Conservation (phyloP, 2,113 vertebrate genomes). For the Microcebus tavaratra region DNA sequence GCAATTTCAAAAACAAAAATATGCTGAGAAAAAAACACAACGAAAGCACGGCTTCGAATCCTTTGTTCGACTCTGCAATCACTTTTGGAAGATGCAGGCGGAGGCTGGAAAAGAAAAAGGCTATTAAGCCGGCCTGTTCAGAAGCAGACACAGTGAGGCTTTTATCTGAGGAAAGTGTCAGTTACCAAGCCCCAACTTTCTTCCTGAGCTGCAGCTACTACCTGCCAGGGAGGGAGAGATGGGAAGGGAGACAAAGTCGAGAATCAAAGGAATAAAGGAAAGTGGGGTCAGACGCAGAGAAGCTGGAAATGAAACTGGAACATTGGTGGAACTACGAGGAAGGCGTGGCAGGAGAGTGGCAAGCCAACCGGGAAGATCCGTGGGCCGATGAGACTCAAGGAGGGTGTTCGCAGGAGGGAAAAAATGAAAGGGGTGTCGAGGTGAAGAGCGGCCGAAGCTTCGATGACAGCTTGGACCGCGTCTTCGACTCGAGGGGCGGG, state of each 20-base stretch:
- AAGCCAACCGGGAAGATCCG: not conserved
- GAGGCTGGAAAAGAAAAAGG: not conserved
- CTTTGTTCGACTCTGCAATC: conserved; percentile 34
- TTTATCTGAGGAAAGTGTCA: not conserved
- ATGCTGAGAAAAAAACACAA: not conserved
- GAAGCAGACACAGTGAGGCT: not conserved
- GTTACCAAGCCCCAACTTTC: not conserved
- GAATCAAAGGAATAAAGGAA: not conserved
- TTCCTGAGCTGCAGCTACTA: not conserved
- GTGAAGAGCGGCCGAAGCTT: not conserved
- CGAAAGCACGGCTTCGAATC: conserved; percentile 2
- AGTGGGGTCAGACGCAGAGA: not conserved
- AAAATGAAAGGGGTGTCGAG: not conserved
- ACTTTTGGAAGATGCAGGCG: not conserved
- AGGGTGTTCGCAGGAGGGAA: not conserved
- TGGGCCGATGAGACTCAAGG: not conserved
- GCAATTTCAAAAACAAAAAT: conserved; percentile 9
- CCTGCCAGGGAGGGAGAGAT: rapidly evolving
- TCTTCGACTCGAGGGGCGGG: not conserved
- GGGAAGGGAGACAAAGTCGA: not conserved
- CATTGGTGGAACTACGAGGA: conserved; percentile 16
- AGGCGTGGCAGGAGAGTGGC: conserved; percentile 66
- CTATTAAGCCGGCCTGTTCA: not conserved
- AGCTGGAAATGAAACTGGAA: not conserved
- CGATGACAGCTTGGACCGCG: conserved; percentile 27